phyloP scores from a whole-genome alignment of 2,113 vertebrate genomes.

The Scomber colias region DNA sequence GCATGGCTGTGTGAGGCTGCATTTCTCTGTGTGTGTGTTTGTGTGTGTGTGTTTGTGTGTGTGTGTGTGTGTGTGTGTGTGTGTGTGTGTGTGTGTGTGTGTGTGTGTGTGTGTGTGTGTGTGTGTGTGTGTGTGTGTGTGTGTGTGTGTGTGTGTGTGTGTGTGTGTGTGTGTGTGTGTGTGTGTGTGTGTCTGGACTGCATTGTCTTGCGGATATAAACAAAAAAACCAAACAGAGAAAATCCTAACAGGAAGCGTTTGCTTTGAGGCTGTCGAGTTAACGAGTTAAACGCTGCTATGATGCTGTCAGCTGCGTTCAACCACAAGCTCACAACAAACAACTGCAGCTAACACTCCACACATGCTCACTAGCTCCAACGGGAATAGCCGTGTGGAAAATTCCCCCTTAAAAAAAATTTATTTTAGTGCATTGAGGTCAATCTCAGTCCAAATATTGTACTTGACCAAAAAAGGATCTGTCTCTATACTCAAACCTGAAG shows the following conservation, averaged over 20 bases:
- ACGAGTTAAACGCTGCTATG: constrained; percentile 20
- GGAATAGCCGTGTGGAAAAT: neutral
- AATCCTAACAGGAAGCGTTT: constrained; percentile 56
- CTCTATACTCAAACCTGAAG: no score
- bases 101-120: constrained; percentile 26
- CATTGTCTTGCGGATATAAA: constrained; percentile 65
- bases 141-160: constrained; percentile 19
- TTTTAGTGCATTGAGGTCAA: neutral
- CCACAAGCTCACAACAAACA: constrained; percentile 34
- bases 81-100: constrained; percentile 16
- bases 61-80: constrained; percentile 21
- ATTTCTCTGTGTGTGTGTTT: no score
- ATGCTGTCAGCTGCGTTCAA: constrained; percentile 32
- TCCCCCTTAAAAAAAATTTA: neutral
- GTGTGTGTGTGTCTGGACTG: constrained; percentile 29
- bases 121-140: neutral
- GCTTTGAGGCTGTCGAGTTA: constrained; percentile 21
- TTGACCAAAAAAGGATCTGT: no score
- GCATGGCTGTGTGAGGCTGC: neutral
- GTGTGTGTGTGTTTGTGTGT: neutral
- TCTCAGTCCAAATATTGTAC: no score
- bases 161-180: constrained; percentile 14
- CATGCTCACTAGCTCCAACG: neutral
- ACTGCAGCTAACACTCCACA: constrained; percentile 26
- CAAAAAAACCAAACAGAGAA: constrained; percentile 54